Evolutionary conservation across 1,140 invertebrate genomes (phyloP).

Genomic region (Drosophila gunungcola): DNA sequence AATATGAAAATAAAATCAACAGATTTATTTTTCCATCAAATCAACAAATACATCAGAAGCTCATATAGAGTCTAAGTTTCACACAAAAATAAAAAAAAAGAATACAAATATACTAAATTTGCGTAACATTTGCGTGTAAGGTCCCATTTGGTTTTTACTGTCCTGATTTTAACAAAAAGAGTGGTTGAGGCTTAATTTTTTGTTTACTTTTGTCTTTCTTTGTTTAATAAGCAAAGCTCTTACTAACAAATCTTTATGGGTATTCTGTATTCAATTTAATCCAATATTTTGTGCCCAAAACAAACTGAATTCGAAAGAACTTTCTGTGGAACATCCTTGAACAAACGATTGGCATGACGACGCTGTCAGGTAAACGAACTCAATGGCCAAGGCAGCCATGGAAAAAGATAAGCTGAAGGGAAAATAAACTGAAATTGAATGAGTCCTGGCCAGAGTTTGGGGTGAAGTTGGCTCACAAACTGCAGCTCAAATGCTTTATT

Average conservation of each 20-base stretch:
- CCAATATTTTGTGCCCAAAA: background rate
- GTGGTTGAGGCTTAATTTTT: no score
- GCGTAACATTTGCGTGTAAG: no score
- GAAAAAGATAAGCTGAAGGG: constrained; percentile 69
- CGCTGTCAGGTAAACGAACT: constrained; percentile 66
- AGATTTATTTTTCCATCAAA: no score
- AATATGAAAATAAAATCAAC: no score
- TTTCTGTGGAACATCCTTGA: constrained; percentile 27
- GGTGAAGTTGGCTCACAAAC: background rate
- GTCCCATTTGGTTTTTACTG: no score
- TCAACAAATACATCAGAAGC: no score
- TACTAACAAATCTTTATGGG: background rate
- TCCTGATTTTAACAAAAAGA: no score
- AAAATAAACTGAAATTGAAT: constrained; percentile 77
- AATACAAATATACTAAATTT: no score
- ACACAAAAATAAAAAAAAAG: no score
- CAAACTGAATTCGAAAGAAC: background rate
- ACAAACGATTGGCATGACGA: constrained; percentile 37
- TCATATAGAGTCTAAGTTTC: no score
- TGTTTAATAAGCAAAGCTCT: background rate
- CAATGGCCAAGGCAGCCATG: constrained; percentile 44
- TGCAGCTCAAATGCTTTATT: constrained; percentile 9
- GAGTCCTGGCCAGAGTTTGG: constrained; percentile 14
- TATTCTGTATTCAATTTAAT: no score
- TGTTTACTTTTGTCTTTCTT: background rate